These are phyloP conservation scores for Athalia cordata DNA, from an alignment of 2,888 invertebrate species.

Conservation along the genomic window DNA sequence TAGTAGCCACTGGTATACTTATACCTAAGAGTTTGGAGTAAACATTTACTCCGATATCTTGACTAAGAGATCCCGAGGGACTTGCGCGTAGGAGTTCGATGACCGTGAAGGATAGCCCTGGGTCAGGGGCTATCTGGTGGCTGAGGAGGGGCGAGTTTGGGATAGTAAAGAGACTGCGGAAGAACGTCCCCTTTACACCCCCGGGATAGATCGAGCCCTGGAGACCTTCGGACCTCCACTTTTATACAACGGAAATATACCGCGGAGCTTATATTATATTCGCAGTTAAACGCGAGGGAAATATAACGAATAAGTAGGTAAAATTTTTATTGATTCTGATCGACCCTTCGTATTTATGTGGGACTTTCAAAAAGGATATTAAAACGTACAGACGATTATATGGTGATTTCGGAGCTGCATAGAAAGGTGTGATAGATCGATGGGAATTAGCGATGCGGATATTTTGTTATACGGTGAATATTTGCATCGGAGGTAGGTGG, in stretches of 20 bases:
- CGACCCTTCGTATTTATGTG: slow-evolving; percentile 49
- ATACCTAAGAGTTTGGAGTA: slow-evolving; percentile 29
- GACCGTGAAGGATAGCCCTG: slow-evolving; percentile 70
- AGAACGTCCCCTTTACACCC: slow-evolving; percentile 41
- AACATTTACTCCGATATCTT: slow-evolving; percentile 55
- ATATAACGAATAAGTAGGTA: slow-evolving; percentile 44
- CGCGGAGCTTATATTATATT: not conserved
- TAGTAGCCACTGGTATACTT: not conserved
- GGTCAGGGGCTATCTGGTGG: slow-evolving; percentile 71
- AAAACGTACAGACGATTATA: not conserved
- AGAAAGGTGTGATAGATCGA: slow-evolving; percentile 6
- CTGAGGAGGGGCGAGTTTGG: not conserved
- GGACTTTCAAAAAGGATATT: not conserved
- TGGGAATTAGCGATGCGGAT: slow-evolving; percentile 38
- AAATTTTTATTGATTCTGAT: slow-evolving; percentile 71
- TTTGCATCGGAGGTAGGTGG: slow-evolving; percentile 28
- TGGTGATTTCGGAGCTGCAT: not conserved
- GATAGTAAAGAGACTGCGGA: not conserved
- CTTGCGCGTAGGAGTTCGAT: slow-evolving; percentile 58
- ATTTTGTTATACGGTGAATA: slow-evolving; percentile 13
- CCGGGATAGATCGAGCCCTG: slow-evolving; percentile 71
- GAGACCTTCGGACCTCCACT: slow-evolving; percentile 67
- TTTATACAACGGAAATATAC: slow-evolving; percentile 59
- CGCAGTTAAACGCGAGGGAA: slow-evolving; percentile 45
- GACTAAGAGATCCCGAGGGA: slow-evolving; percentile 69